Evolutionary conservation across 2,113 vertebrate genomes (phyloP).

Genomic region (Platichthys stellatus): DNA sequence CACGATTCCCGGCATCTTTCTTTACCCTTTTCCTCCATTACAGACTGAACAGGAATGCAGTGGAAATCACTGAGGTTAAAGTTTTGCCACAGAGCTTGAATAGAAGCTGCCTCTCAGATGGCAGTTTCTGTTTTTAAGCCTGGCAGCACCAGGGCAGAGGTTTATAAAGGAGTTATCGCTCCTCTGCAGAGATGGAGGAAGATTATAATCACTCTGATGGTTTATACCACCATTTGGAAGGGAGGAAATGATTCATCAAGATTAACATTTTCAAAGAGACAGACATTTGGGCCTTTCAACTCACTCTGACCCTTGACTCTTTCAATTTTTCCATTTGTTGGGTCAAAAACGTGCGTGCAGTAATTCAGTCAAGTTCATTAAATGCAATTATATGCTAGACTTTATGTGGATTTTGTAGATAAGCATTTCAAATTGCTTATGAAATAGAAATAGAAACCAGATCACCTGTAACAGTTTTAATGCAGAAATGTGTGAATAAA

Average conservation of each 20-base stretch:
- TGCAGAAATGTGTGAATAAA: neutral
- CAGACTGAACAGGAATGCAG: conserved; percentile 63
- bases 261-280: conserved; percentile 45
- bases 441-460: too few relatives aligned
- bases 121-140: conserved; percentile 33
- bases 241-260: conserved; percentile 43
- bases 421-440: neutral
- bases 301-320: neutral
- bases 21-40: conserved; percentile 62
- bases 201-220: conserved; percentile 13
- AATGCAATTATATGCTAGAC: neutral
- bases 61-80: conserved; percentile 44
- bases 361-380: too few relatives aligned
- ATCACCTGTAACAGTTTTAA: neutral
- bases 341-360: too few relatives aligned
- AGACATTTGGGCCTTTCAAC: conserved; percentile 7
- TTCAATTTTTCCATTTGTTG: neutral
- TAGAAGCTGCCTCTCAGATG: conserved; percentile 20
- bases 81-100: conserved; percentile 56
- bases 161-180: too few relatives aligned
- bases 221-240: conserved; percentile 11
- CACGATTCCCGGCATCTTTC: conserved; percentile 42
- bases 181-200: neutral
- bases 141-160: too few relatives aligned
- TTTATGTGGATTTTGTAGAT: too few relatives aligned